Percentiles rank a stretch among this genome's conserved stretches.
phyloP scores from a whole-genome alignment of 30 jellyfish, hydroid and myxozoan genomes.

The Pelagia noctiluca region DNA sequence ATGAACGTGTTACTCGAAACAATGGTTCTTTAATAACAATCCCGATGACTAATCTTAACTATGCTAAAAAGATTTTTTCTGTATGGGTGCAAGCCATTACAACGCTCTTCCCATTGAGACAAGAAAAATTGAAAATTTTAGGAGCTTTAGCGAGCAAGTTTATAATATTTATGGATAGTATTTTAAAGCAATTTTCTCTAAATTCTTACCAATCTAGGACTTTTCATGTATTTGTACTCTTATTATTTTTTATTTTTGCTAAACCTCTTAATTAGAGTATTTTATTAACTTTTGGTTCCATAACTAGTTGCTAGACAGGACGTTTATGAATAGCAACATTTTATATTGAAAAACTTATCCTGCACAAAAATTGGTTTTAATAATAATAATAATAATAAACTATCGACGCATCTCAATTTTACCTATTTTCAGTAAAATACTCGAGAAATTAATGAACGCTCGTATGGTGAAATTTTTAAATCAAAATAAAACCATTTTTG shows the following conservation, averaged over 20 bases:
- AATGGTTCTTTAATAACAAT: no score
- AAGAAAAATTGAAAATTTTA: no score
- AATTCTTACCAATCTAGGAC: no score
- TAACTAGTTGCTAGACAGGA: not conserved
- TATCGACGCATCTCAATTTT: no score
- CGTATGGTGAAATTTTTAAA: no score
- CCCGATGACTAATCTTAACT: slow-evolving; percentile 22
- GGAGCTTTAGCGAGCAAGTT: not conserved
- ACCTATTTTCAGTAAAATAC: no score
- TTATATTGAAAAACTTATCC: not conserved
- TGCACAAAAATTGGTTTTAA: no score
- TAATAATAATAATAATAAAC: no score
- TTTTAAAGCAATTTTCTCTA: not conserved
- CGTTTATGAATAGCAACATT: not conserved
- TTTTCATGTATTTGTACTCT: no score
- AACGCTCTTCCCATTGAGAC: slow-evolving; percentile 40
- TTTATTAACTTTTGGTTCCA: not conserved
- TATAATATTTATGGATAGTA: not conserved
- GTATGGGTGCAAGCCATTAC: slow-evolving; percentile 41
- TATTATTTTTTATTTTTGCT: not conserved
- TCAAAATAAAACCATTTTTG: no score
- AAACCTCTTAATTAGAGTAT: not conserved
- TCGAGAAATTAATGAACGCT: no score
- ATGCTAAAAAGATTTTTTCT: slow-evolving; percentile 28
- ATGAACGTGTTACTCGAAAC: no score